Evolutionary conservation across 2,113 vertebrate species (phyloP), one percentile per base, ranked within the genome.

Genomic region (Bubalus kerabau): DNA sequence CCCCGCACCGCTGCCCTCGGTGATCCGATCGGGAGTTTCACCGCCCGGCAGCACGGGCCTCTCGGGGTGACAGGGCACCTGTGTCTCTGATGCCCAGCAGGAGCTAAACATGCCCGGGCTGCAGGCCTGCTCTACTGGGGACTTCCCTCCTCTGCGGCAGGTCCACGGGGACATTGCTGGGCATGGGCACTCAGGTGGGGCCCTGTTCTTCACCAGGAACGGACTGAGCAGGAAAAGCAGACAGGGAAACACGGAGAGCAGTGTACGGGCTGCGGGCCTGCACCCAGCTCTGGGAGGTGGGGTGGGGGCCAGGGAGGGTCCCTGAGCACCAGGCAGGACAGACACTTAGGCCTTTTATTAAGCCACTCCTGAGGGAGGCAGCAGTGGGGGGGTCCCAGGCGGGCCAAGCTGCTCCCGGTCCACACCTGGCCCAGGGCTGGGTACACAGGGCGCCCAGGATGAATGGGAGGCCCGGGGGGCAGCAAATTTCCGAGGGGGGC

Each of bases 1-100:
- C 1, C 0, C 4, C 23, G 56, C 56, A 54, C 13, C 2, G 7
- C 10, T 11, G 1, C 48, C 76, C 40, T 5, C 6, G 7, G 16
- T 28, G 17, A 93, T 28, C 43, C 15, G 60, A 32, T 7, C 0
- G 13, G 60, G 48, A 82, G 30, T 13, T 57, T 74, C 4, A 13
- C 87, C 11, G 7, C 30, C 0, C 2, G 16, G 40, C 1, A 1
- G 40, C 28, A 3, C 15, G 13, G 64, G 50, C 52, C 90, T 60
- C 43, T 62, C 87, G 56, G 36, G 76, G 30, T 48, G 40, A 30
- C 0, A 0, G 59, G 13, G 50, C 1, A 0, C 7, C 5, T 2
- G 7, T 3, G 76, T 57, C 85, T 82, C 74, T 0, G 0, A 13
- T 1, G 21, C 52, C 10, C 64, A 76, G 48, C 0, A 14, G 62